phyloP scores from a whole-genome alignment of 2,113 vertebrate genomes.

The Alaudala cheleensis region DNA sequence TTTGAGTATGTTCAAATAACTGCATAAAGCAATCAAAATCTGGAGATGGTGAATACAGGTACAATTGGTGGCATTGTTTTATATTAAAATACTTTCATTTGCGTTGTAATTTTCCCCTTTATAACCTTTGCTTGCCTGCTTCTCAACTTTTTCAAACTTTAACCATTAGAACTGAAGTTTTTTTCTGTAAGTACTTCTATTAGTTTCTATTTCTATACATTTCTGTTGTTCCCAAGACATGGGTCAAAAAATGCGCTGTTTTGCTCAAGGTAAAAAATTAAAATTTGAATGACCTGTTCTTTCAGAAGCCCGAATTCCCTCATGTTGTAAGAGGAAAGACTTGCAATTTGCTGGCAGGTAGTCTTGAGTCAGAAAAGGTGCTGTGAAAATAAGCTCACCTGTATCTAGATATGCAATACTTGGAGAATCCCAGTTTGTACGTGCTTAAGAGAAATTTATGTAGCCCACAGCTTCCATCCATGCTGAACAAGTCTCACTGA shows the following conservation, averaged over 20 bases:
- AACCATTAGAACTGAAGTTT: not conserved
- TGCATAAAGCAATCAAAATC: not conserved
- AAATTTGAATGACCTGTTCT: not conserved
- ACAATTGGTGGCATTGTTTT: not conserved
- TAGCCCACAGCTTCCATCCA: not conserved
- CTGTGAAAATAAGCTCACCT: not conserved
- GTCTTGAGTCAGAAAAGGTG: not conserved
- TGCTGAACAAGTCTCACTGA: not conserved
- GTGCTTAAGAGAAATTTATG: not conserved
- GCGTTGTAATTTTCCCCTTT: not conserved
- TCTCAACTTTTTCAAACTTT: not conserved
- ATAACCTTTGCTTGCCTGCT: not conserved
- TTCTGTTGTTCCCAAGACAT: not conserved
- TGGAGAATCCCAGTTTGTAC: not conserved
- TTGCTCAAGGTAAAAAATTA: not conserved
- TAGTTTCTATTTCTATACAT: not conserved
- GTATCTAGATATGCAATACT: not conserved
- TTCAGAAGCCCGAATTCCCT: not conserved
- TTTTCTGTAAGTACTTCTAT: not conserved
- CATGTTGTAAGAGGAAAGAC: not conserved
- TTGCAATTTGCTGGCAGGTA: not conserved
- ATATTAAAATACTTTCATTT: not conserved
- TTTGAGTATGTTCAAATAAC: not conserved
- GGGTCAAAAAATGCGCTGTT: not conserved
- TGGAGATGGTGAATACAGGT: not conserved